Evolutionary conservation across 2,113 vertebrate species (phyloP).

Genomic region (Tragelaphus buxtoni): DNA sequence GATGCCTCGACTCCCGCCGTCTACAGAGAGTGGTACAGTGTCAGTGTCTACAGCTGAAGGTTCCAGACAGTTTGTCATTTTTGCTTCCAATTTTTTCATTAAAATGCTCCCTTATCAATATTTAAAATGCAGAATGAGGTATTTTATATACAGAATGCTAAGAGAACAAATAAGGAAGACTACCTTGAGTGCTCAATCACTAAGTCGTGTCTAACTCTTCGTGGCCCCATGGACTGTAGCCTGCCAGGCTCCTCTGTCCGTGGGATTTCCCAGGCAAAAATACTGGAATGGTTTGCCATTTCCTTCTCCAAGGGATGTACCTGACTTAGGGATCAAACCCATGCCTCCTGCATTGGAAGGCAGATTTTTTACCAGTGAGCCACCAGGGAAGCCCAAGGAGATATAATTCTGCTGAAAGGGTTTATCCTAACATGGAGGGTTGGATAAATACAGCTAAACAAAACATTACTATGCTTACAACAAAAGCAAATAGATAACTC

Average conservation of each 20-base stretch:
- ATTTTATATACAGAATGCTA: background rate
- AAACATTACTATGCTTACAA: background rate
- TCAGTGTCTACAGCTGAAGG: background rate
- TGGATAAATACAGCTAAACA: background rate
- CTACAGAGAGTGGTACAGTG: slow-evolving; percentile 68
- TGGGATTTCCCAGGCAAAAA: background rate
- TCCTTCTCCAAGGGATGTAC: background rate
- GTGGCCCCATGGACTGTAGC: background rate
- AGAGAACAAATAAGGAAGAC: background rate
- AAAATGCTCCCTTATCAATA: background rate
- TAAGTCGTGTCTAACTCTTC: background rate
- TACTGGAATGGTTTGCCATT: background rate
- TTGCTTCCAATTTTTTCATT: background rate
- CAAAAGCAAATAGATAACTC: background rate
- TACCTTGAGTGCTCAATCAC: background rate
- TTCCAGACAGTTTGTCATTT: background rate
- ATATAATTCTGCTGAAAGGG: background rate
- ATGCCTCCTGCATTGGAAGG: background rate
- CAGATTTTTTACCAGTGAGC: background rate
- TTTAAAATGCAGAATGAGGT: background rate
- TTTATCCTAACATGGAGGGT: background rate
- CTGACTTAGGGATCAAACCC: background rate
- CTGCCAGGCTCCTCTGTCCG: background rate
- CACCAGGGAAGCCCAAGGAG: background rate
- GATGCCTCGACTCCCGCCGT: slow-evolving; percentile 84